phyloP scores from a whole-genome alignment of 2,888 invertebrate species.

The Sturmia bella region DNA sequence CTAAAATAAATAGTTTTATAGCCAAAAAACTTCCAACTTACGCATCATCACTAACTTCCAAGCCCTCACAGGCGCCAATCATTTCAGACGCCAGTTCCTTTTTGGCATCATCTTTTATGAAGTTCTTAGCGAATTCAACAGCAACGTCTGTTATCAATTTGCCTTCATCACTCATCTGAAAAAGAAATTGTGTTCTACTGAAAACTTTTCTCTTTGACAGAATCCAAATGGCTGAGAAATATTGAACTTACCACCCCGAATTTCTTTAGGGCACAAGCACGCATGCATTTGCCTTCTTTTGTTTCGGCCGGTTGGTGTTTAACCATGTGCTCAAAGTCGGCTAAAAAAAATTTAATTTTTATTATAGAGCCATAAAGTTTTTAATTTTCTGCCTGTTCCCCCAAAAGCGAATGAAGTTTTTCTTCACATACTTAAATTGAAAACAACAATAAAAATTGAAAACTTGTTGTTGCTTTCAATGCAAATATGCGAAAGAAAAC shows the following conservation, averaged over 20 bases:
- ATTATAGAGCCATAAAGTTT: neutral
- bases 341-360: slow-evolving; percentile 63
- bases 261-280: slow-evolving; percentile 79
- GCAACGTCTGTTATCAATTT: slow-evolving; percentile 75
- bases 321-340: slow-evolving; percentile 77
- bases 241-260: slow-evolving; percentile 76
- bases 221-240: neutral
- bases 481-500: too few relatives aligned
- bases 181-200: neutral
- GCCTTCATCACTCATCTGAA: slow-evolving; percentile 77
- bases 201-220: neutral
- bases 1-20: neutral
- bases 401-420: too few relatives aligned
- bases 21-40: slow-evolving; percentile 70
- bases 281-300: slow-evolving; percentile 78
- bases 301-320: slow-evolving; percentile 73
- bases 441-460: too few relatives aligned
- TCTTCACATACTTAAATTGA: too few relatives aligned
- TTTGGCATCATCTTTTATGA: slow-evolving; percentile 74
- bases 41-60: slow-evolving; percentile 78
- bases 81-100: slow-evolving; percentile 73
- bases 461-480: too few relatives aligned
- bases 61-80: slow-evolving; percentile 73
- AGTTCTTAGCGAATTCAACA: slow-evolving; percentile 72
- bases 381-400: too few relatives aligned